Base-by-base conservation (phyloP, 2,888 invertebrate species). In the Xylocampa areola region DNA sequence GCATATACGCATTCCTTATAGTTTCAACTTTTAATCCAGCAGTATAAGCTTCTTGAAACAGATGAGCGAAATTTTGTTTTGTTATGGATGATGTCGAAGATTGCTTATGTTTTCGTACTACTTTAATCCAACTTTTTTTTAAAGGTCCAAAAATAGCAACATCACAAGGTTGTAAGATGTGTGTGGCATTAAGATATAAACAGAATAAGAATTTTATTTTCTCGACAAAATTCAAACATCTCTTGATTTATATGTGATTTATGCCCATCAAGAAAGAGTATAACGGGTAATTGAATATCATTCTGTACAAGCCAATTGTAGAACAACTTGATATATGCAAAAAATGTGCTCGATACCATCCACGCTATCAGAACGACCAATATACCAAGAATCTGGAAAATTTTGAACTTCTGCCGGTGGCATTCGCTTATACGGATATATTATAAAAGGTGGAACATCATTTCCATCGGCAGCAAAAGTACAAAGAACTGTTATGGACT, bases 201-300 rank as follows among this genome's bases (percentile, higher is more conserved):
- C 33, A 43, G 33, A 32, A 57, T 23, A 16, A 57, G 21, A 6
- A 57, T 57, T 33, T 27, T 6, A 25, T 55, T 44, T 47, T 62
- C 49, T 14, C 21, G 29, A 35, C 62, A 62, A 47, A 51, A 55
- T 7, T 47, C 44, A 11, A 41, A 41, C 52, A 62, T 19, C 11
- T 48, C 48, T 17, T 30, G 29, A 23, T 55, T 62, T 35, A 62
- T 51, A 13, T 62, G 48, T 7, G 40, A 40, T 33, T 51, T 52
- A 32, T 57, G 62, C 4, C 62, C 57, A 45, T 62, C 62, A 14
- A 62, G 39, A 47, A 62, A 52, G n/a, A 57, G 27, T 27, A 62
- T 14, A n/a, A 57, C 57, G 1, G 51, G 53, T 25, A 54, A 14
- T 41, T 48, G 19, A 25, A 54, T 55, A 4, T 52, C 16, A 30